Conservation (phyloP, 2,888 invertebrate genomes). For the Caenorhabditis macrosperma region DNA sequence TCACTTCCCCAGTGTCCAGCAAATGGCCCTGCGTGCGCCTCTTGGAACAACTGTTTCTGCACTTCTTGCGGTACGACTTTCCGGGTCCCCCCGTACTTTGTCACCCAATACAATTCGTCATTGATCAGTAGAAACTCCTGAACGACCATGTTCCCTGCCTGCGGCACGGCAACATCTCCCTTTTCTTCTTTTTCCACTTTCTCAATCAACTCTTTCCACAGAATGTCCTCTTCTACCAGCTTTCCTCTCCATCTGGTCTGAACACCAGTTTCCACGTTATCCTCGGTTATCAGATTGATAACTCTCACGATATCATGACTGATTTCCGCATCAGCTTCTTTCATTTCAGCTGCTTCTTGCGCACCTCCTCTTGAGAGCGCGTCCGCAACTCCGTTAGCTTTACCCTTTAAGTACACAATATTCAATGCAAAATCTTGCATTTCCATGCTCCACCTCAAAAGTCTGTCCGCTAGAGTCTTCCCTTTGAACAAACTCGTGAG, state of each 20-base stretch:
- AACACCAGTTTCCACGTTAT: too few species aligned
- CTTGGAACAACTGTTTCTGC: slow-evolving; percentile 22
- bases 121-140: neutral
- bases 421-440: slow-evolving; percentile 10
- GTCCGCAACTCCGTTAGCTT: slow-evolving; percentile 20
- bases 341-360: neutral
- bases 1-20: neutral
- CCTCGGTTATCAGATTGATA: too few species aligned
- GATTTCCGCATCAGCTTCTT: neutral
- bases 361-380: slow-evolving; percentile 4
- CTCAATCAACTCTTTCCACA: neutral
- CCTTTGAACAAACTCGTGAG: neutral
- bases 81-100: neutral
- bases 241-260: neutral
- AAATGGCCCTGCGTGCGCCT: slow-evolving; percentile 32
- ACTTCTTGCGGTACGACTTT: slow-evolving; percentile 38
- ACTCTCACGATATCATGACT: neutral
- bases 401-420: slow-evolving; percentile 12
- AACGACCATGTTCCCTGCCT: neutral
- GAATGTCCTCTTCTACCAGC: neutral
- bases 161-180: neutral
- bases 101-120: neutral
- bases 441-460: slow-evolving; percentile 23
- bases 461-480: neutral
- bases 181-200: slow-evolving; percentile 2